phyloP scores from a whole-genome alignment of 2,113 vertebrate species.

The Mesitornis unicolor region DNA sequence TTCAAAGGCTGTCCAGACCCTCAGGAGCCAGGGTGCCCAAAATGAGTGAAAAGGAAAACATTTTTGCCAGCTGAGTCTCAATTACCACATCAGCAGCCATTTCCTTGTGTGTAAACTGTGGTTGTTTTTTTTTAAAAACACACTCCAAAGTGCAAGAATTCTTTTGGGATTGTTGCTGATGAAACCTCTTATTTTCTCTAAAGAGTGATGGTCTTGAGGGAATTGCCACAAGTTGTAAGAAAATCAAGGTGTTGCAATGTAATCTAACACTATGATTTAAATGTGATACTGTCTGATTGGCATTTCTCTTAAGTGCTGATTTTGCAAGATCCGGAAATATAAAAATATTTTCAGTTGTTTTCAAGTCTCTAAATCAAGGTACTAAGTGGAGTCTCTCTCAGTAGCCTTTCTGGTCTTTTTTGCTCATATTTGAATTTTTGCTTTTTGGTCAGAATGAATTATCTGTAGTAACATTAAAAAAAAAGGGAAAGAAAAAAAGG shows the following conservation, averaged over 20 bases:
- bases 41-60: constrained; percentile 16
- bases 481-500: not conserved
- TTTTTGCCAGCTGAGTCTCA: constrained; percentile 55
- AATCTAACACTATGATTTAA: constrained; percentile 51
- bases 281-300: constrained; percentile 47
- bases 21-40: too few relatives aligned
- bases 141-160: not conserved
- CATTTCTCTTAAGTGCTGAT: constrained; percentile 49
- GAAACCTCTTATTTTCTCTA: constrained; percentile 36
- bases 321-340: not conserved
- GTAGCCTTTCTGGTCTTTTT: not conserved
- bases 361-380: constrained; percentile 55
- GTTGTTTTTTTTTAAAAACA: not conserved
- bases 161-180: constrained; percentile 34
- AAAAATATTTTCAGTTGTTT: constrained; percentile 62
- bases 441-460: not conserved
- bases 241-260: constrained; percentile 43
- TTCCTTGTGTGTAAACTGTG: constrained; percentile 48
- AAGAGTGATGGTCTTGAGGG: constrained; percentile 20
- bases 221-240: constrained; percentile 16
- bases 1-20: not conserved
- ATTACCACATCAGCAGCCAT: constrained; percentile 47
- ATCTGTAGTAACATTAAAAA: not conserved
- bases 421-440: not conserved
- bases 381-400: not conserved